Percentiles rank a stretch among this genome's conserved stretches.
Conservation (phyloP, 2,113 vertebrate genomes). For the Oenanthe oenanthe region DNA sequence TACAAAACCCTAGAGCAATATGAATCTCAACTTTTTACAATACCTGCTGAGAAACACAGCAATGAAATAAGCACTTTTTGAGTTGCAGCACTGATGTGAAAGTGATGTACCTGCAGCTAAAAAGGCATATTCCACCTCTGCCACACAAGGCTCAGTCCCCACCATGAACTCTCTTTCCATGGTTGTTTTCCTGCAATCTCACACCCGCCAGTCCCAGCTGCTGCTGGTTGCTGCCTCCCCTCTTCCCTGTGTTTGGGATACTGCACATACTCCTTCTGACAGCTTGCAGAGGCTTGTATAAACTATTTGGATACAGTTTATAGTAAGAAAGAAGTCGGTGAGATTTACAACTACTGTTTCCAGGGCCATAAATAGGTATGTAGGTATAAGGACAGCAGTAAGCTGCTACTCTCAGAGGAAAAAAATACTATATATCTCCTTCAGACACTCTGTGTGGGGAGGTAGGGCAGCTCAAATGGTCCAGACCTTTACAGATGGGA, state of each 20-base stretch:
- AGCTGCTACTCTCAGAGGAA: not conserved
- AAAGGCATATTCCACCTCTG: not conserved
- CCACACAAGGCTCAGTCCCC: not conserved
- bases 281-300: slow-evolving; percentile 34
- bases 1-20: not conserved
- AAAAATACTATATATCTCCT: not conserved
- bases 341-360: slow-evolving; percentile 66
- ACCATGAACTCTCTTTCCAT: not conserved
- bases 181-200: not conserved
- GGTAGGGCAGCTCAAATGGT: not conserved
- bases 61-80: not conserved
- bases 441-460: not conserved
- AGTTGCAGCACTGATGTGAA: fast-evolving
- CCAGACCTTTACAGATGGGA: not conserved
- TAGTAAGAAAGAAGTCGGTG: not conserved
- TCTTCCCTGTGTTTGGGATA: not conserved
- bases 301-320: slow-evolving; percentile 47
- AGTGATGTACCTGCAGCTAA: not conserved
- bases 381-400: slow-evolving; percentile 13
- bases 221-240: fast-evolving
- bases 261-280: slow-evolving; percentile 49
- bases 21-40: not conserved
- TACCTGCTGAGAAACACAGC: not conserved
- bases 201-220: fast-evolving
- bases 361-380: slow-evolving; percentile 62